Percentiles rank a stretch among this genome's conserved stretches.
Conservation (phyloP, 1,140 invertebrate genomes). For the Musca vetustissima region DNA sequence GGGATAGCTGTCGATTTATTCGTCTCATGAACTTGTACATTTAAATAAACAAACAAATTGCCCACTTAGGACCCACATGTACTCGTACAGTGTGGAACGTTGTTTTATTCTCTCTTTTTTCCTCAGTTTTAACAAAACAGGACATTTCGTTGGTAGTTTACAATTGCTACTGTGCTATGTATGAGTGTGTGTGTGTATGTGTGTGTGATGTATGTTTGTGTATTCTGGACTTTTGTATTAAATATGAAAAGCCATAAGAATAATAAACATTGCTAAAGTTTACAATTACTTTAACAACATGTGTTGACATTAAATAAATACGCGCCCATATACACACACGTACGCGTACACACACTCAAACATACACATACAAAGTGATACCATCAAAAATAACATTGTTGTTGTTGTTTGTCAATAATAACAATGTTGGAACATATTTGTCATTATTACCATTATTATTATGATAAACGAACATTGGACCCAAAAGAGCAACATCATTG, state of each 20-base stretch:
- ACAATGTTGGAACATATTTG: too few relatives aligned
- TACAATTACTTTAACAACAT: constrained; percentile 16
- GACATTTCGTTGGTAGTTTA: background rate
- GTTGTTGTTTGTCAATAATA: too few relatives aligned
- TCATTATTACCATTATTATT: too few relatives aligned
- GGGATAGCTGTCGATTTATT: too few relatives aligned
- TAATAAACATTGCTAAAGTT: constrained; percentile 16
- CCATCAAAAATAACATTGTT: too few relatives aligned
- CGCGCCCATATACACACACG: background rate
- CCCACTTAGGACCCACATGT: background rate
- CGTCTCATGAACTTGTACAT: background rate
- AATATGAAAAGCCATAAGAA: constrained; percentile 2
- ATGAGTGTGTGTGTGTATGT: background rate
- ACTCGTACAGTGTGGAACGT: background rate
- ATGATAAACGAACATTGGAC: too few relatives aligned
- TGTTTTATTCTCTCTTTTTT: too few relatives aligned
- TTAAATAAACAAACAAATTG: constrained; percentile 12
- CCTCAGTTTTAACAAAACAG: too few relatives aligned
- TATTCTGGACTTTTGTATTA: background rate
- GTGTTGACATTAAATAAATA: constrained; percentile 1
- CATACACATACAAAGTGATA: too few relatives aligned
- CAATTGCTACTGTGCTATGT: background rate
- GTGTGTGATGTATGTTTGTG: background rate
- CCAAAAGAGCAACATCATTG: too few relatives aligned
- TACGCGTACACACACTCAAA: too few relatives aligned